A percentile compares a stretch with the other conserved stretches of the same genome.
phyloP scores from a whole-genome alignment of 2,888 invertebrate species.

The Caenorhabditis panamensis region DNA sequence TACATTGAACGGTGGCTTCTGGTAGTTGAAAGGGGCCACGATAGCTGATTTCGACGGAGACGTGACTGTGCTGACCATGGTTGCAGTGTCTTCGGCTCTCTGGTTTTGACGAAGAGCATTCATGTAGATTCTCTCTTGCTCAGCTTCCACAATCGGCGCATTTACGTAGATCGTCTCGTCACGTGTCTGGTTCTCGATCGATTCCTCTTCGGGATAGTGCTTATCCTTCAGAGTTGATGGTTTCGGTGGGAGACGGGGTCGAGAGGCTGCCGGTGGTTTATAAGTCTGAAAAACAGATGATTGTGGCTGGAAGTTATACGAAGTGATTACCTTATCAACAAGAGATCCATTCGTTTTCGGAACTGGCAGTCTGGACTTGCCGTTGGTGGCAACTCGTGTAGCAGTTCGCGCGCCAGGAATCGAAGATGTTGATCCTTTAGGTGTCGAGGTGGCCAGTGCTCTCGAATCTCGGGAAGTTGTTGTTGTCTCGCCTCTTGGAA shows the following conservation, averaged over 20 bases:
- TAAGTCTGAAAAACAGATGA: slow-evolving; percentile 11
- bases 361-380: slow-evolving; percentile 47
- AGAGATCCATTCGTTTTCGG: slow-evolving; percentile 50
- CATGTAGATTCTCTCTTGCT: slow-evolving; percentile 50
- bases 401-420: slow-evolving; percentile 35
- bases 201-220: slow-evolving; percentile 36
- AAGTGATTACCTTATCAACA: slow-evolving; percentile 29
- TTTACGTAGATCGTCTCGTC: slow-evolving; percentile 61
- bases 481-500: slow-evolving; percentile 6
- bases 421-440: slow-evolving; percentile 41
- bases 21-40: slow-evolving; percentile 63
- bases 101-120: slow-evolving; percentile 29
- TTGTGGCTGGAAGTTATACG: background rate
- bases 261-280: slow-evolving; percentile 17
- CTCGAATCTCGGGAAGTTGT: slow-evolving; percentile 26
- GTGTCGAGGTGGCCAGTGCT: slow-evolving; percentile 56
- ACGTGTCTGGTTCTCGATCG: slow-evolving; percentile 33
- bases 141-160: slow-evolving; percentile 39
- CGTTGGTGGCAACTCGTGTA: slow-evolving; percentile 27
- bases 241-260: slow-evolving; percentile 58
- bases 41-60: slow-evolving; percentile 52
- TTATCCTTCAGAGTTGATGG: slow-evolving; percentile 30
- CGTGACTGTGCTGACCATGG: background rate
- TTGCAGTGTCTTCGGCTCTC: background rate
- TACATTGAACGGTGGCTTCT: slow-evolving; percentile 54